Conservation (phyloP, 2,888 invertebrate genomes). For the Leistus spinibarbis region DNA sequence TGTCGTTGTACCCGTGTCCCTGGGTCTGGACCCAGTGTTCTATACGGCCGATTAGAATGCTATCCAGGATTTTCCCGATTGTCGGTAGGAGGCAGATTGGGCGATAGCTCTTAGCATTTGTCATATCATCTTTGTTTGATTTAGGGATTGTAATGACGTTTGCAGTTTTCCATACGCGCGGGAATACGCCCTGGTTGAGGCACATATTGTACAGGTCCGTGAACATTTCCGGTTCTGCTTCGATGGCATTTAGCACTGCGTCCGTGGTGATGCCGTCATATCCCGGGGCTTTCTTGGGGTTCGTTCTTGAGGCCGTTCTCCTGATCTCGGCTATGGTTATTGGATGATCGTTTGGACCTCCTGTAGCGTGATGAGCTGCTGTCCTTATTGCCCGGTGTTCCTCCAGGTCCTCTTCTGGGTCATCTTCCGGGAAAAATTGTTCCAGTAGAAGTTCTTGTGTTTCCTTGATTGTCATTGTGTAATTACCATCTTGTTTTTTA, state of each 20-base stretch:
- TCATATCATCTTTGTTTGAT: slow-evolving; percentile 40
- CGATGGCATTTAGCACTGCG: slow-evolving; percentile 13
- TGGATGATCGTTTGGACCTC: neutral
- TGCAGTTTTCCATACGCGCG: slow-evolving; percentile 43
- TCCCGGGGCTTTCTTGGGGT: slow-evolving; percentile 24
- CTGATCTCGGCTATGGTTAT: slow-evolving; percentile 7
- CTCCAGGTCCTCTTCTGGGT: neutral
- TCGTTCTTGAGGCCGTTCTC: slow-evolving; percentile 3
- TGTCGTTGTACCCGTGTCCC: neutral
- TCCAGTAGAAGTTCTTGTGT: slow-evolving; percentile 10
- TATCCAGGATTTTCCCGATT: slow-evolving; percentile 22
- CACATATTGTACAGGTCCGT: slow-evolving; percentile 14
- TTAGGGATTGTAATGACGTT: slow-evolving; percentile 45
- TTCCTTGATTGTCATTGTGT: slow-evolving; percentile 12
- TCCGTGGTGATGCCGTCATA: slow-evolving; percentile 24
- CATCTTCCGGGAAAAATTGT: slow-evolving; percentile 24
- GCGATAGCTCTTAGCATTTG: slow-evolving; percentile 30
- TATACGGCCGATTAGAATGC: slow-evolving; percentile 6
- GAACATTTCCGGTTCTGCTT: neutral
- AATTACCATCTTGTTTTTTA: neutral
- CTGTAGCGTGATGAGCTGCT: neutral
- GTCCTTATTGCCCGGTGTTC: neutral
- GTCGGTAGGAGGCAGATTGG: slow-evolving; percentile 30
- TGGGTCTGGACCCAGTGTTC: neutral
- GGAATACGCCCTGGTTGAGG: slow-evolving; percentile 10